Conservation (phyloP, 2,888 invertebrate genomes). For the Patella pellucida region DNA sequence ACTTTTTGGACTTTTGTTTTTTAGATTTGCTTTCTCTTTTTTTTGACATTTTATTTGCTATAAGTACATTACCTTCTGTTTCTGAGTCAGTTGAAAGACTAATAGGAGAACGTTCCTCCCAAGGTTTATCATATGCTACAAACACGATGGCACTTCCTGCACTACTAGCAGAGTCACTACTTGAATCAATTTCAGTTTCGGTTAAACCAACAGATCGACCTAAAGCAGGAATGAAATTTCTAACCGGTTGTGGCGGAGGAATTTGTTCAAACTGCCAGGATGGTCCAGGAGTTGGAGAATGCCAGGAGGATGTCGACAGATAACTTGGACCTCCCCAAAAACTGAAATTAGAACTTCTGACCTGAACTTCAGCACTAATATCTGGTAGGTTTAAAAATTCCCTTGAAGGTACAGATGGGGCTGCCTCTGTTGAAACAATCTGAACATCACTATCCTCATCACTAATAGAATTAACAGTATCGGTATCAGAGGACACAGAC, state of each 20-base stretch:
- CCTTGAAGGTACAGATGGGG: slow-evolving; percentile 40
- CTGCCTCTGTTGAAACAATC: slow-evolving; percentile 11
- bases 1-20: slow-evolving; percentile 9
- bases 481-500: slow-evolving; percentile 39
- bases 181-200: slow-evolving; percentile 12
- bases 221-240: slow-evolving; percentile 6
- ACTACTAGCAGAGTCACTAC: slow-evolving; percentile 16
- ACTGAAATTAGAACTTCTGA: slow-evolving; percentile 11
- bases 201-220: slow-evolving; percentile 9
- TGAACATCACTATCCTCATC: slow-evolving; percentile 26
- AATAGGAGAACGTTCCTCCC: slow-evolving; percentile 77
- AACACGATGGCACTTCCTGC: slow-evolving; percentile 69
- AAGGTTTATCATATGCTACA: slow-evolving; percentile 79
- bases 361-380: slow-evolving; percentile 25
- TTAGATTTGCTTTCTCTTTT: not conserved
- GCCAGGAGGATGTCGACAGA: slow-evolving; percentile 52
- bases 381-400: slow-evolving; percentile 54
- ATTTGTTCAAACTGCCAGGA: slow-evolving; percentile 41
- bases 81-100: slow-evolving; percentile 56
- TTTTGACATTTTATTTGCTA: slow-evolving; percentile 10
- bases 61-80: slow-evolving; percentile 33
- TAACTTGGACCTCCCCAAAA: not conserved
- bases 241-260: not conserved
- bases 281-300: slow-evolving; percentile 62
- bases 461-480: slow-evolving; percentile 19